A percentile compares a stretch with the other conserved stretches of the same genome.
Conservation (phyloP, 2,797 vertebrate genomes). For the Dermochelys coriacea region DNA sequence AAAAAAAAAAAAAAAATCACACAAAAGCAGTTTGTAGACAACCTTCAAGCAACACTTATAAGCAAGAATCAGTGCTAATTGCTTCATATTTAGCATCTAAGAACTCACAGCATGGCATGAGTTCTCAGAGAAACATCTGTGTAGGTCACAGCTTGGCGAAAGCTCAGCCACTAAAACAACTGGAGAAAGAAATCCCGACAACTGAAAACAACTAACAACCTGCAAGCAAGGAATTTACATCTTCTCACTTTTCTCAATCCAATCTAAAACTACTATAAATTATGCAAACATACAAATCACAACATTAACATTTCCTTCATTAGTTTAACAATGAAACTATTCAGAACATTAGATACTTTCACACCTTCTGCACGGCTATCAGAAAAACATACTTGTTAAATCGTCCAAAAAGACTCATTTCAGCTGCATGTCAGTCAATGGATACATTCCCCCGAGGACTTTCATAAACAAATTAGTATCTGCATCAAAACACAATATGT, state of each 20-base stretch:
- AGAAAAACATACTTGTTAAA: neutral
- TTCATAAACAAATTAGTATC: neutral
- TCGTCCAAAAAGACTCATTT: neutral
- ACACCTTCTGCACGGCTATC: neutral
- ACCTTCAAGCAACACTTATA: constrained; percentile 60
- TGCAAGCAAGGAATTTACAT: neutral
- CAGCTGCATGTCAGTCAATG: neutral
- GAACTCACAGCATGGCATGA: constrained; percentile 38
- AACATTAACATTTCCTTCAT: neutral
- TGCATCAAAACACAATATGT: neutral
- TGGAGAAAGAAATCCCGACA: neutral
- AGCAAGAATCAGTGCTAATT: constrained; percentile 67
- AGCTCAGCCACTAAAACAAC: neutral
- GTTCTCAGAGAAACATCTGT: constrained; percentile 34
- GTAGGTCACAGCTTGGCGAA: constrained; percentile 43
- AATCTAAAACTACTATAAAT: neutral
- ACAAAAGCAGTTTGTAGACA: constrained; percentile 68
- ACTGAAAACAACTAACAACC: neutral
- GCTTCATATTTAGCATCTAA: constrained; percentile 43
- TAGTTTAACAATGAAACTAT: neutral
- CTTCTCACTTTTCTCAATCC: neutral
- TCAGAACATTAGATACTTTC: neutral
- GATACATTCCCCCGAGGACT: neutral
- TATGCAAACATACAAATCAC: neutral
- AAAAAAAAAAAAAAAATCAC: neutral